Percentiles rank a stretch among this genome's conserved stretches.
Evolutionary conservation across 2,888 invertebrate genomes (phyloP).

Genomic region (Cerceris ruficornis): DNA sequence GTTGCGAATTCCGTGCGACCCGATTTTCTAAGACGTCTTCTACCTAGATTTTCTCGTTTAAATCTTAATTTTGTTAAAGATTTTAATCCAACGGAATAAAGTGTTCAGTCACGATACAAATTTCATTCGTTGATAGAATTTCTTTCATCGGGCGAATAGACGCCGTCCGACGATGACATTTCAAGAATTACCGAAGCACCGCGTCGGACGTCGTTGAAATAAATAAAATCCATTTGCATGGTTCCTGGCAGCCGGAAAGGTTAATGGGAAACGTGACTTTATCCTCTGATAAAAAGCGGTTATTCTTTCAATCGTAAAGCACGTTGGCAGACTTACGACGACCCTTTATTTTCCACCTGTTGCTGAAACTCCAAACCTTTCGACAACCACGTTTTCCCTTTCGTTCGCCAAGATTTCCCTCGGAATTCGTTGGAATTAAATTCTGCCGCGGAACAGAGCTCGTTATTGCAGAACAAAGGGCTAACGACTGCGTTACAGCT

Average conservation of each 20-base stretch:
- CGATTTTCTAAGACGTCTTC: too few species aligned
- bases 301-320: constrained; percentile 8
- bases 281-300: not conserved
- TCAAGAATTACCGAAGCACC: constrained; percentile 1
- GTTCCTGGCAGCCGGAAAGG: constrained; percentile 1
- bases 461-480: not conserved
- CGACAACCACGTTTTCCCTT: too few species aligned
- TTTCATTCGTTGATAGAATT: too few species aligned
- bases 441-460: not conserved
- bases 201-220: not conserved
- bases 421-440: not conserved
- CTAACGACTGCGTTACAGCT: too few species aligned
- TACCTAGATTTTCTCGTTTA: too few species aligned
- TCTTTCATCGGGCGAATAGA: not conserved
- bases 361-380: too few species aligned
- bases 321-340: too few species aligned
- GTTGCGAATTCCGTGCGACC: too few species aligned
- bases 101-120: too few species aligned
- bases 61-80: too few species aligned
- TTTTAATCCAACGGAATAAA: too few species aligned
- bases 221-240: constrained; percentile 8
- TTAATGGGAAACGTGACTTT: constrained; percentile 8
- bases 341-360: too few species aligned
- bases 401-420: not conserved
- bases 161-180: not conserved